Conservation (phyloP, 2,797 vertebrate genomes). For the Pelobates cultripes region DNA sequence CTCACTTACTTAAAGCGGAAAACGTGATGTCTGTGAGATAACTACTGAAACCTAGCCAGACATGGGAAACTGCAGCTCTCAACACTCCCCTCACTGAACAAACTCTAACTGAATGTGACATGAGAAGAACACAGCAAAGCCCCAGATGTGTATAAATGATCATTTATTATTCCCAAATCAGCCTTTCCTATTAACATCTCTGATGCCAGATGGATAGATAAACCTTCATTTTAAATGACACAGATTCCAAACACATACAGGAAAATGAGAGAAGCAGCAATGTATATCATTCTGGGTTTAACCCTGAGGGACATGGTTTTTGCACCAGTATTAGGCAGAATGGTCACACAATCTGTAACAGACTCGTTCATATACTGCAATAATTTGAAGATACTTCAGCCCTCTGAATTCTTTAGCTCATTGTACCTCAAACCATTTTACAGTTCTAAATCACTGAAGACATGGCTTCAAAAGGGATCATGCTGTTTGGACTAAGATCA, state of each 20-base stretch:
- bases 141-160: conserved; percentile 24
- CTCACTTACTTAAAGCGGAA: background rate
- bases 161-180: conserved; percentile 26
- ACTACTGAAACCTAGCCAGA: background rate
- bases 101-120: background rate
- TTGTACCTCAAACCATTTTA: no score
- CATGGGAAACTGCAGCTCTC: background rate
- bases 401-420: no score
- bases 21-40: background rate
- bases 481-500: no score
- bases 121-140: background rate
- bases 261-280: background rate
- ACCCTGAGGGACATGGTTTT: no score
- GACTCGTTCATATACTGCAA: no score
- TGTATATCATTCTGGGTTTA: background rate
- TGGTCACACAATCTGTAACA: no score
- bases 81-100: background rate
- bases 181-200: background rate
- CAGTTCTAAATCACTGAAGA: no score
- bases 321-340: no score
- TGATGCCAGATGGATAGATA: background rate
- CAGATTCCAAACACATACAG: no score
- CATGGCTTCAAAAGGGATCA: no score
- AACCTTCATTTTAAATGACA: background rate
- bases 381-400: no score